Percentiles rank a stretch among this genome's conserved stretches.
These are phyloP conservation scores for Chelonus formosanus DNA, from an alignment of 2,888 invertebrate genomes.

Conservation along the genomic window DNA sequence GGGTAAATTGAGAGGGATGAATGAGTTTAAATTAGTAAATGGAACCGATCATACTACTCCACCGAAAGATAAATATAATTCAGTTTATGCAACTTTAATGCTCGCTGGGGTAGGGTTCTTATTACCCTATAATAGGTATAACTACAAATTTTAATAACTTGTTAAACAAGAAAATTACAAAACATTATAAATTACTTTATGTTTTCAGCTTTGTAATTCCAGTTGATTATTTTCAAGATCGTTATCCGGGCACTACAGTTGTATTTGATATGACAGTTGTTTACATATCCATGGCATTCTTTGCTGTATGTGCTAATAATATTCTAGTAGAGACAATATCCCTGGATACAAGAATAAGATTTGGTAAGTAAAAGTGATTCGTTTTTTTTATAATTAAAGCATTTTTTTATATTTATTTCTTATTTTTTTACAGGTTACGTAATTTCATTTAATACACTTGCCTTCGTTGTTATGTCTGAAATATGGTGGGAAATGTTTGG, in stretches of 20 bases:
- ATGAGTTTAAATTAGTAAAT: conserved; percentile 66
- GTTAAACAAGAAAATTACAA: neutral
- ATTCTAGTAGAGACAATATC: conserved; percentile 83
- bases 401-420: conserved; percentile 10
- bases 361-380: conserved; percentile 71
- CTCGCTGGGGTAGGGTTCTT: conserved; percentile 90
- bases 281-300: conserved; percentile 89
- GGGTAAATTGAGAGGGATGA: conserved; percentile 70
- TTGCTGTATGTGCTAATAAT: conserved; percentile 87
- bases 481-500: conserved; percentile 87
- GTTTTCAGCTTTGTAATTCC: conserved; percentile 87
- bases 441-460: conserved; percentile 81
- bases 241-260: conserved; percentile 85
- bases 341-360: conserved; percentile 84
- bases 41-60: conserved; percentile 72
- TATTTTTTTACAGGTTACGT: conserved; percentile 73
- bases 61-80: conserved; percentile 76
- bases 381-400: neutral
- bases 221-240: conserved; percentile 88
- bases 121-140: conserved; percentile 89
- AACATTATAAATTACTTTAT: too few relatives aligned
- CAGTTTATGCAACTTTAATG: conserved; percentile 79
- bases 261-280: conserved; percentile 93
- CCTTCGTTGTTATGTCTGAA: conserved; percentile 86
- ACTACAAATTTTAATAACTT: neutral